These are phyloP conservation scores for Eupeodes latifasciatus DNA, from an alignment of 2,888 invertebrate genomes.

Conservation along the genomic window DNA sequence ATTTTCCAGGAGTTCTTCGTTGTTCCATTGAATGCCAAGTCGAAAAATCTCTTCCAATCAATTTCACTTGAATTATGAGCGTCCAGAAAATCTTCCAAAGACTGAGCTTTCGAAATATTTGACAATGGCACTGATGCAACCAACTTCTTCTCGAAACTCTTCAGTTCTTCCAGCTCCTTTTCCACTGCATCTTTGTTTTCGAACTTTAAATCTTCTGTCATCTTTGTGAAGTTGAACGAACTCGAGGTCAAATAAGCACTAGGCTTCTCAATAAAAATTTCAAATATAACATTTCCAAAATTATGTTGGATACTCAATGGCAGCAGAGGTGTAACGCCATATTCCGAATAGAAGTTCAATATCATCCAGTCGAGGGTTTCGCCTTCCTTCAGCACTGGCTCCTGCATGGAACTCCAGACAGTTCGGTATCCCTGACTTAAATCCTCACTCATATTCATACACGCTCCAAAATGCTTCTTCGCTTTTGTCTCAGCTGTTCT, in stretches of 20 bases:
- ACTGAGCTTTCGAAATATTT: conserved; percentile 78
- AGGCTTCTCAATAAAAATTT: conserved; percentile 77
- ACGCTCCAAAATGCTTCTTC: conserved; percentile 79
- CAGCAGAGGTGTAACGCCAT: conserved; percentile 79
- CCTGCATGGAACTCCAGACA: conserved; percentile 72
- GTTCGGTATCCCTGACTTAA: conserved; percentile 77
- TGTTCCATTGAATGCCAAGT: conserved; percentile 80
- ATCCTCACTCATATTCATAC: conserved; percentile 78
- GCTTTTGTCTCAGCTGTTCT: conserved; percentile 79
- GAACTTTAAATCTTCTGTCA: conserved; percentile 79
- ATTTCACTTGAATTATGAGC: conserved; percentile 79
- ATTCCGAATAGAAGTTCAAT: conserved; percentile 80
- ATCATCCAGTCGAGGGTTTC: conserved; percentile 79
- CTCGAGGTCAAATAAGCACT: conserved; percentile 64
- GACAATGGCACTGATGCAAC: conserved; percentile 71
- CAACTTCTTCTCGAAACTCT: conserved; percentile 79
- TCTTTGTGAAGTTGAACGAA: conserved; percentile 77
- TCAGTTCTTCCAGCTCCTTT: conserved; percentile 75
- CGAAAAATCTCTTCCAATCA: conserved; percentile 80
- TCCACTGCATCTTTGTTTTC: conserved; percentile 54
- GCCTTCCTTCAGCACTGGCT: conserved; percentile 60
- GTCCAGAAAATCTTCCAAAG: conserved; percentile 77
- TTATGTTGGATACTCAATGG: conserved; percentile 80
- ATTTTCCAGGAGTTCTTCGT: conserved; percentile 78
- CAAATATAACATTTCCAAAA: conserved; percentile 78